phyloP scores from a whole-genome alignment of 2,888 invertebrate genomes.

The Morpho helenor region DNA sequence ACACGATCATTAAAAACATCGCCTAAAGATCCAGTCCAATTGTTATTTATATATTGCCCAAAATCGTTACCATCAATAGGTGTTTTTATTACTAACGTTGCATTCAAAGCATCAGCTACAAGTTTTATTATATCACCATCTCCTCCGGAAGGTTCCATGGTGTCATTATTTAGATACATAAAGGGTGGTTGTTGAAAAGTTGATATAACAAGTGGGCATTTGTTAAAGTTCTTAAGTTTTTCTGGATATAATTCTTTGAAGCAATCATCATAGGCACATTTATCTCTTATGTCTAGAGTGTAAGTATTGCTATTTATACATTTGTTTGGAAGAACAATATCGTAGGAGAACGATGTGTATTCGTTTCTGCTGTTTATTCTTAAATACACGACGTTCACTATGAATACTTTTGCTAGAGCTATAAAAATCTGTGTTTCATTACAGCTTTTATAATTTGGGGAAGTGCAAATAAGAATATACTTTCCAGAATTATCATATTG shows the following conservation, averaged over 20 bases:
- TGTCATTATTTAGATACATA: slow-evolving; percentile 44
- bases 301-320: slow-evolving; percentile 41
- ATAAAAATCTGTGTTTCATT: slow-evolving; percentile 40
- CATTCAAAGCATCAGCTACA: slow-evolving; percentile 43
- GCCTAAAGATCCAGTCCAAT: slow-evolving; percentile 58
- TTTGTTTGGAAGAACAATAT: slow-evolving; percentile 34
- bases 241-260: slow-evolving; percentile 39
- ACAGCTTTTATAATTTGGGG: slow-evolving; percentile 34
- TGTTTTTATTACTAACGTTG: slow-evolving; percentile 40
- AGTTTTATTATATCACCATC: slow-evolving; percentile 50
- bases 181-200: slow-evolving; percentile 53
- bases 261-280: slow-evolving; percentile 36
- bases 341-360: slow-evolving; percentile 36
- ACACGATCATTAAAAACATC: slow-evolving; percentile 42
- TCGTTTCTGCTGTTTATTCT: slow-evolving; percentile 30
- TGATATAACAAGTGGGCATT: slow-evolving; percentile 44
- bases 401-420: slow-evolving; percentile 32
- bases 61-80: slow-evolving; percentile 35
- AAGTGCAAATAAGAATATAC: slow-evolving; percentile 44
- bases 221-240: slow-evolving; percentile 40
- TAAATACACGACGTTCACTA: slow-evolving; percentile 44
- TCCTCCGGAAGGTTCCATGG: slow-evolving; percentile 37
- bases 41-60: slow-evolving; percentile 41
- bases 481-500: slow-evolving; percentile 46
- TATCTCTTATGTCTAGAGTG: slow-evolving; percentile 30